phyloP scores from a whole-genome alignment of 2,113 vertebrate species.

The Oncorhynchus keta region DNA sequence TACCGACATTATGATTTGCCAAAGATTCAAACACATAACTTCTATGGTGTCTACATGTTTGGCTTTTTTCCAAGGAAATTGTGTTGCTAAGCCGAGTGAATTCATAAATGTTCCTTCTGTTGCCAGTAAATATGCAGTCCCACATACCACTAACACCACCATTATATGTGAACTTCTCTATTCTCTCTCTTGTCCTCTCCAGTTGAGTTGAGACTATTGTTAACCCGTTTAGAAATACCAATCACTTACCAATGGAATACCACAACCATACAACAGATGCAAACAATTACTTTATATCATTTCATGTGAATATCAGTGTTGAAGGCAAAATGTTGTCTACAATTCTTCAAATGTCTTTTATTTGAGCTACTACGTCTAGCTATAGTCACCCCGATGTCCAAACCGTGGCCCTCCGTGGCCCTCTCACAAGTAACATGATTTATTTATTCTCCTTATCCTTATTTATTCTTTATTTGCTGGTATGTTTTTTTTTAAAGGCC shows the following conservation, averaged over 20 bases:
- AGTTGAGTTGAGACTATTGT: neutral
- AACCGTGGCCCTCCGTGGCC: neutral
- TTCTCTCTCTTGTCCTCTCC: neutral
- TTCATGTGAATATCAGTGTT: conserved; percentile 35
- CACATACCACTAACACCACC: neutral
- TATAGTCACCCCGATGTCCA: too few species aligned
- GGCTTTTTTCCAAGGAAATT: conserved; percentile 19
- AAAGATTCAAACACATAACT: conserved; percentile 59
- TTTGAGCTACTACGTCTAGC: conserved; percentile 24
- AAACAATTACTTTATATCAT: conserved; percentile 28
- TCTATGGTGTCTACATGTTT: conserved; percentile 49
- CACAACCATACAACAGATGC: conserved; percentile 8
- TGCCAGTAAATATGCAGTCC: neutral
- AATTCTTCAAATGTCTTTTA: conserved; percentile 37
- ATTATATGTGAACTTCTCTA: neutral
- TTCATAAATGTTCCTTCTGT: conserved; percentile 7
- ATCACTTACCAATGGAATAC: conserved; percentile 41
- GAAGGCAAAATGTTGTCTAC: conserved; percentile 21
- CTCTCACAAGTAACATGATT: conserved; percentile 25
- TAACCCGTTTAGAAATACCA: conserved; percentile 27
- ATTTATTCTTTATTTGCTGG: conserved; percentile 46
- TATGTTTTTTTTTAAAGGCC: too few species aligned
- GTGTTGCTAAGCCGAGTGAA: conserved; percentile 6
- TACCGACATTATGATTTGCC: conserved; percentile 62
- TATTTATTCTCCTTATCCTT: conserved; percentile 69